These are phyloP conservation scores for Horisme vitalbata DNA, from an alignment of 2,888 invertebrate species.

Conservation along the genomic window DNA sequence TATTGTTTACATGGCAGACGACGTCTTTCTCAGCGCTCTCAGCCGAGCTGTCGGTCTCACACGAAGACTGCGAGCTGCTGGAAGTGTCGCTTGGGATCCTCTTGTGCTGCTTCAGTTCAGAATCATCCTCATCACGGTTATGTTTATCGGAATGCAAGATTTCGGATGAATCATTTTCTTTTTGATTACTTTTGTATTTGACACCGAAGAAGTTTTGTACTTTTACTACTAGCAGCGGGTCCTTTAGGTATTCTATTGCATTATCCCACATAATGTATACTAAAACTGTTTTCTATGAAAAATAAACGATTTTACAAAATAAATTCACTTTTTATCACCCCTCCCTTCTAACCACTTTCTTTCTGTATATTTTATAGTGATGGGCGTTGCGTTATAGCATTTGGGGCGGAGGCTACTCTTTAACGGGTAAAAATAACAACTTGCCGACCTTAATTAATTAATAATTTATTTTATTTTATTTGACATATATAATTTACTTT, in stretches of 20 bases:
- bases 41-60: constrained; percentile 64
- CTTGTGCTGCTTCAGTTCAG: constrained; percentile 59
- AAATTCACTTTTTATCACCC: no score
- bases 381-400: no score
- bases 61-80: constrained; percentile 66
- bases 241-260: constrained; percentile 87
- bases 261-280: constrained; percentile 68
- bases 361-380: no score
- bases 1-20: constrained; percentile 84
- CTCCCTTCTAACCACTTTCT: no score
- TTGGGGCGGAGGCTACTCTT: no score
- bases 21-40: constrained; percentile 61
- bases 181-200: constrained; percentile 65
- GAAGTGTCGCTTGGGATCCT: constrained; percentile 67
- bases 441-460: no score
- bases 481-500: no score
- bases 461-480: no score
- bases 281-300: no score
- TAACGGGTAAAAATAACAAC: no score
- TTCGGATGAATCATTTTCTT: constrained; percentile 50
- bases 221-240: constrained; percentile 88
- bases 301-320: no score
- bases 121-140: constrained; percentile 47
- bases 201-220: constrained; percentile 92
- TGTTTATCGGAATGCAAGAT: constrained; percentile 57